Percentiles rank a stretch among this genome's conserved stretches.
phyloP scores from a whole-genome alignment of 2,113 vertebrate genomes.

The Pseudonaja textilis region DNA sequence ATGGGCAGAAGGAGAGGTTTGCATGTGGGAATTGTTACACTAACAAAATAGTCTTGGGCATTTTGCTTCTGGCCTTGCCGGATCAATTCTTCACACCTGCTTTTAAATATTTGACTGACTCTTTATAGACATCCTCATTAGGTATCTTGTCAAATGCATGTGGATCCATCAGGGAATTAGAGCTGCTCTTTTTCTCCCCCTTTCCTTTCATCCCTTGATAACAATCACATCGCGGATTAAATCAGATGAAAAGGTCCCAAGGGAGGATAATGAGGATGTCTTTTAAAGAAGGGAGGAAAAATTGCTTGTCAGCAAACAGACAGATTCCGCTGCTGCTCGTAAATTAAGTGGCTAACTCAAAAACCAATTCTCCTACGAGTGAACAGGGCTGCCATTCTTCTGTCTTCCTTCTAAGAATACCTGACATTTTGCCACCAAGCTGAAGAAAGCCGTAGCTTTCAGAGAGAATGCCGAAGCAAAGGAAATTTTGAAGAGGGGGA shows the following conservation, averaged over 20 bases:
- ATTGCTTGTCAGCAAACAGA: slow-evolving; percentile 9
- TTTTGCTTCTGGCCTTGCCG: not conserved
- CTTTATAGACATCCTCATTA: not conserved
- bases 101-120: not conserved
- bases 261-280: slow-evolving; percentile 17
- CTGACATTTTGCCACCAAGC: not conserved
- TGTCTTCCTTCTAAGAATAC: not conserved
- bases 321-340: not conserved
- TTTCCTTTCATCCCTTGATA: slow-evolving; percentile 3
- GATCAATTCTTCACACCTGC: not conserved
- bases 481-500: not conserved
- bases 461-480: not conserved
- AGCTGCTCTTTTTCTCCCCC: not conserved
- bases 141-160: slow-evolving; percentile 1
- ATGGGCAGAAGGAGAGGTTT: not conserved
- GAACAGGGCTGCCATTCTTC: not conserved
- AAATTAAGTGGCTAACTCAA: not conserved
- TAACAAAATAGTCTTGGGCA: not conserved
- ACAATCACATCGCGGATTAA: slow-evolving; percentile 2
- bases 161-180: slow-evolving; percentile 1
- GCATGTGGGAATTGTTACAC: not conserved
- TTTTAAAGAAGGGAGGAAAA: not conserved
- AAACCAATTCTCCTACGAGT: not conserved
- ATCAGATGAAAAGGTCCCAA: slow-evolving; percentile 14
- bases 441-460: not conserved